A percentile compares a stretch with the other conserved stretches of the same genome.
Conservation (phyloP, 2,888 invertebrate genomes). For the Quadroppia sp. region DNA sequence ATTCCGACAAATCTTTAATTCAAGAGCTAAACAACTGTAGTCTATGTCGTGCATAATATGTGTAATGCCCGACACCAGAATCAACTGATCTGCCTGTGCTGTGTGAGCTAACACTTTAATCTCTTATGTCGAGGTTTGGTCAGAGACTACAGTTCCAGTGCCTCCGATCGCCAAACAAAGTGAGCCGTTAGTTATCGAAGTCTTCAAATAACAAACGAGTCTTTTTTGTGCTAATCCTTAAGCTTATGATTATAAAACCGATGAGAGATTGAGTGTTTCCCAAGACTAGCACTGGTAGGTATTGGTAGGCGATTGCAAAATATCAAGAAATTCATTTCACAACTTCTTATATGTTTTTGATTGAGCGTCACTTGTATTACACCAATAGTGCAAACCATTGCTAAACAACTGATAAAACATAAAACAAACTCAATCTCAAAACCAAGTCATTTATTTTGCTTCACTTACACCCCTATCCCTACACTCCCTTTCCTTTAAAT, state of each 20-base stretch:
- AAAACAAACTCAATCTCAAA: slow-evolving; percentile 31
- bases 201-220: slow-evolving; percentile 35
- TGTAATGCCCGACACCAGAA: slow-evolving; percentile 29
- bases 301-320: slow-evolving; percentile 2
- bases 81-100: neutral
- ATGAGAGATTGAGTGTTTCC: too few species aligned
- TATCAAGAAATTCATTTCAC: neutral
- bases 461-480: slow-evolving; percentile 1
- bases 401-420: slow-evolving; percentile 26
- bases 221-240: slow-evolving; percentile 25
- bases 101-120: slow-evolving; percentile 28
- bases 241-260: slow-evolving; percentile 37
- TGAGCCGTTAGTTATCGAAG: slow-evolving; percentile 22
- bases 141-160: slow-evolving; percentile 29
- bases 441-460: slow-evolving; percentile 13
- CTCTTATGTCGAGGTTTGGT: slow-evolving; percentile 33
- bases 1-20: slow-evolving; percentile 36
- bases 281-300: too few species aligned
- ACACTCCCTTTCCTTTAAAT: slow-evolving; percentile 27
- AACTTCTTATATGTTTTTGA: slow-evolving; percentile 3
- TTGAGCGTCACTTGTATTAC: slow-evolving; percentile 18
- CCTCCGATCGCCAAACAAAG: slow-evolving; percentile 24
- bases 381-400: slow-evolving; percentile 1
- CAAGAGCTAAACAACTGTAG: slow-evolving; percentile 25
- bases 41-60: slow-evolving; percentile 30